phyloP scores from a whole-genome alignment of 2,113 vertebrate genomes.

The Sarotherodon lohbergeri region DNA sequence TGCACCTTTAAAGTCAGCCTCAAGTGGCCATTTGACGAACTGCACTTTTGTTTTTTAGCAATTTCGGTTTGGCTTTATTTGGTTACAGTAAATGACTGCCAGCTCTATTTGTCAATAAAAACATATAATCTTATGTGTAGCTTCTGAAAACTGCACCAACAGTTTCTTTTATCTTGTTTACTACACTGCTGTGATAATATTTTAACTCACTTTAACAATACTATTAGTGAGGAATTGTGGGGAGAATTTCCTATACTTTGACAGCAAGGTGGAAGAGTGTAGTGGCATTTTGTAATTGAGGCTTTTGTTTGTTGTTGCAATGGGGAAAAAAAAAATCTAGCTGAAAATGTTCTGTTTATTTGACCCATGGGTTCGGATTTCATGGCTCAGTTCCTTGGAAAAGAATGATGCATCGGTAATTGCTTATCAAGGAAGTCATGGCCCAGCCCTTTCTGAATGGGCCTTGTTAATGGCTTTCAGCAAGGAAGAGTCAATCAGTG shows the following conservation, averaged over 20 bases:
- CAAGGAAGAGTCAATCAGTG: constrained; percentile 26
- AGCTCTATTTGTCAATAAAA: not conserved
- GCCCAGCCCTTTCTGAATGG: not conserved
- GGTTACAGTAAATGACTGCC: not conserved
- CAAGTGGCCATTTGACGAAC: not conserved
- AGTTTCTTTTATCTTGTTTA: not conserved
- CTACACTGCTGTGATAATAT: not conserved
- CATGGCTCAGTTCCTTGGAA: not conserved
- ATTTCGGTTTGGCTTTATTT: not conserved
- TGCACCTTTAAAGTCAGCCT: not conserved
- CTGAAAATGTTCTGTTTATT: not conserved
- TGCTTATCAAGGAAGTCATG: constrained; percentile 24
- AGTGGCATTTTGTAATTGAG: not conserved
- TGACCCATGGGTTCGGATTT: not conserved
- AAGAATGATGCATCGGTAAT: constrained; percentile 18
- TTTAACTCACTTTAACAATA: not conserved
- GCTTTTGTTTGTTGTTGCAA: not conserved
- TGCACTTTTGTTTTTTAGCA: not conserved
- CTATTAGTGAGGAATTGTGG: not conserved
- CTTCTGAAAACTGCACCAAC: not conserved
- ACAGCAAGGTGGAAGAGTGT: not conserved
- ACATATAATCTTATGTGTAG: too few species aligned
- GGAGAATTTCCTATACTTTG: not conserved
- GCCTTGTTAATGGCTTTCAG: constrained; percentile 38
- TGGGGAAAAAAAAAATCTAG: not conserved